A percentile compares a stretch with the other conserved stretches of the same genome.
Evolutionary conservation across 2,888 invertebrate genomes (phyloP).

Genomic region (Rhagium mordax): DNA sequence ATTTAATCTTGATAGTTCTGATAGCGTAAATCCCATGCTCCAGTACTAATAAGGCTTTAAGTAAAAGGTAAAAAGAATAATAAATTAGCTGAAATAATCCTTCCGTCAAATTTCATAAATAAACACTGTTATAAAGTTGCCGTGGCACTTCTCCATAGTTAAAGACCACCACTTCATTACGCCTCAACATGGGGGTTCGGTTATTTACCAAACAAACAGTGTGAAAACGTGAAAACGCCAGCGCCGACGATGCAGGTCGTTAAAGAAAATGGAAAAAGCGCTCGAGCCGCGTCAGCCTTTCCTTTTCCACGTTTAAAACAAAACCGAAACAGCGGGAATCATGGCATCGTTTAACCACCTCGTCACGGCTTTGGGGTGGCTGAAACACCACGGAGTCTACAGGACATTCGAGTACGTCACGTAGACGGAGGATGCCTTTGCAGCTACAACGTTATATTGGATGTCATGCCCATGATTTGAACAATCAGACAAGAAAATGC

Average conservation of each 20-base stretch:
- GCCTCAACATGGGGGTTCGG: constrained; percentile 14
- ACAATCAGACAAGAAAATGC: constrained; percentile 25
- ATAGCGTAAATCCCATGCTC: too few relatives aligned
- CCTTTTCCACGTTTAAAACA: background rate
- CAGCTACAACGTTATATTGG: constrained; percentile 8
- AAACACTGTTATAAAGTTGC: constrained; percentile 10
- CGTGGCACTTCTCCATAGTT: constrained; percentile 6
- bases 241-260: constrained; percentile 28
- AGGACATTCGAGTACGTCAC: constrained; percentile 3
- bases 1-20: too few relatives aligned
- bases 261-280: constrained; percentile 2
- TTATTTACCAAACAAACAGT: constrained; percentile 28
- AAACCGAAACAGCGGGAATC: constrained; percentile 8
- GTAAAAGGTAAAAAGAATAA: background rate
- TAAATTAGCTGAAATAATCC: background rate
- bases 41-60: too few relatives aligned
- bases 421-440: background rate
- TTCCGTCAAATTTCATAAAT: background rate
- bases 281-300: constrained; percentile 6
- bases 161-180: constrained; percentile 19
- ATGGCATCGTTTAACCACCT: background rate
- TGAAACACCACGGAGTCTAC: background rate
- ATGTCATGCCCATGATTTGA: constrained; percentile 21
- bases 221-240: constrained; percentile 10
- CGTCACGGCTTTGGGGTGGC: background rate